A percentile compares a stretch with the other conserved stretches of the same genome.
Conservation (phyloP, 2,888 invertebrate genomes). For the Dolichopus griseipennis region DNA sequence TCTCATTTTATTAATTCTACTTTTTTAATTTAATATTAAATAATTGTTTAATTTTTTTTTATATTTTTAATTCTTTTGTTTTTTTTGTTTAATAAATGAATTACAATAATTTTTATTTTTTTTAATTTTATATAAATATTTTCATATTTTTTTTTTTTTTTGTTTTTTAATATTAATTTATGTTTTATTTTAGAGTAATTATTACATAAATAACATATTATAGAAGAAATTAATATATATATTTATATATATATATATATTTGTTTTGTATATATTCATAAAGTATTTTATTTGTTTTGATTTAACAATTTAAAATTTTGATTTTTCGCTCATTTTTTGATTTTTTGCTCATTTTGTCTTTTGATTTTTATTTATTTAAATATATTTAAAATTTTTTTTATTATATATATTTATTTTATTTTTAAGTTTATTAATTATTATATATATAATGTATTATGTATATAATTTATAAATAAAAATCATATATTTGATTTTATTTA, state of each 20-base stretch:
- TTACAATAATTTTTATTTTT: neutral
- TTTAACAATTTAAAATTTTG: neutral
- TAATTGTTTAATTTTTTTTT: neutral
- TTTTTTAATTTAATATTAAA: neutral
- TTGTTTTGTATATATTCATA: too few species aligned
- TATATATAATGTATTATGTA: too few species aligned
- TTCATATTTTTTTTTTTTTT: neutral
- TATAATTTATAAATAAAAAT: too few species aligned
- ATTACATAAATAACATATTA: neutral
- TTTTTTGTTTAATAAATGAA: neutral
- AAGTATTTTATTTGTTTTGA: too few species aligned
- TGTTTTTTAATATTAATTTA: neutral
- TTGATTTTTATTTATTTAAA: too few species aligned
- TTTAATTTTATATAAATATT: neutral
- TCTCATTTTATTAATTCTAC: neutral
- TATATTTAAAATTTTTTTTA: too few species aligned
- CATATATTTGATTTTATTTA: too few species aligned
- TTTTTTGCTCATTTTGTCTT: neutral
- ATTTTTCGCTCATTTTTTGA: constrained; percentile 2
- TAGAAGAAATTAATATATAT: too few species aligned
- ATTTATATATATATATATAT: too few species aligned
- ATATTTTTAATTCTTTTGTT: neutral
- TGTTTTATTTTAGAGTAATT: neutral
- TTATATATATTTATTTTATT: too few species aligned
- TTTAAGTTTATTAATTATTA: too few species aligned